Conservation (phyloP, 2,113 vertebrate species). For the Pygoscelis adeliae region DNA sequence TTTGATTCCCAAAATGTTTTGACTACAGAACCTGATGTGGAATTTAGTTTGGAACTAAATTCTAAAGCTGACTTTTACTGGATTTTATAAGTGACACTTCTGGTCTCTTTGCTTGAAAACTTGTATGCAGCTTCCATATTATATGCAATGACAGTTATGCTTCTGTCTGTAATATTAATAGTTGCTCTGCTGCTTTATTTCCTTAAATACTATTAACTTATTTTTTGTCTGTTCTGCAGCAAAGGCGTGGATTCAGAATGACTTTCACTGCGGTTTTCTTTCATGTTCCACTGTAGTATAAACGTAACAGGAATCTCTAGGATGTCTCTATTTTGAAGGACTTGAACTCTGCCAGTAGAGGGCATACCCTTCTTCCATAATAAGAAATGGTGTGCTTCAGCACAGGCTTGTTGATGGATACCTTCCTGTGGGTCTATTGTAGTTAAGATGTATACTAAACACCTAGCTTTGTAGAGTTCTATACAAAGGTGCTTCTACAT, state of each 20-base stretch:
- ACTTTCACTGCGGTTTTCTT: not conserved
- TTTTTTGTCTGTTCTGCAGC: not conserved
- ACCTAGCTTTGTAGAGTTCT: not conserved
- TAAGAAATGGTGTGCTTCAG: not conserved
- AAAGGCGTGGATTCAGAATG: not conserved
- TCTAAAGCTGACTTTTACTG: not conserved
- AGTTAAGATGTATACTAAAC: not conserved
- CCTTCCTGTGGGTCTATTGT: not conserved
- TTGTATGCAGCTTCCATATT: not conserved
- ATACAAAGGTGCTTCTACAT: not conserved
- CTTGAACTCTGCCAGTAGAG: not conserved
- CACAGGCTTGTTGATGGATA: not conserved
- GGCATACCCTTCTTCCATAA: not conserved
- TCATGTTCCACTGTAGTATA: not conserved
- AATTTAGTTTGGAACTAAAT: not conserved
- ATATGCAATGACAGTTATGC: not conserved
- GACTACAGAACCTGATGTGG: not conserved
- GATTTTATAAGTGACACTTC: not conserved
- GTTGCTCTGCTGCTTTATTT: not conserved
- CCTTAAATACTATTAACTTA: not conserved
- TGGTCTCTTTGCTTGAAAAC: not conserved
- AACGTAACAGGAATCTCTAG: not conserved
- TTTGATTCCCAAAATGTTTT: not conserved
- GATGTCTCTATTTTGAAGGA: not conserved
- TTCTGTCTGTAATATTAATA: not conserved